Conservation (phyloP, 1,140 invertebrate genomes). For the Phenacoccus solenopsis region DNA sequence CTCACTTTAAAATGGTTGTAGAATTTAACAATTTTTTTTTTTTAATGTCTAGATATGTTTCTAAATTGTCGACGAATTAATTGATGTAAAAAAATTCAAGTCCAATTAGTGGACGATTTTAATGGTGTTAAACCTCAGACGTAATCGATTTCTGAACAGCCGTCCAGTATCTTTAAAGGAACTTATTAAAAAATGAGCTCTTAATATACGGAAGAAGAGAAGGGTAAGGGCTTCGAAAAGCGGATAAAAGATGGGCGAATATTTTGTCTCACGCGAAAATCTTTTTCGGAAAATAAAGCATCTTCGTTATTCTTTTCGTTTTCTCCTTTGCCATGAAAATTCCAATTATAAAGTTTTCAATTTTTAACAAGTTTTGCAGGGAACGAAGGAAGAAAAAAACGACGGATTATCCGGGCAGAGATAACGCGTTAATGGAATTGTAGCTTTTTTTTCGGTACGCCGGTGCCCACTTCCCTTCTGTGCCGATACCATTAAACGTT, state of each 20-base stretch:
- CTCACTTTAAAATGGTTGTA: no score
- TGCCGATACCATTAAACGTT: neutral
- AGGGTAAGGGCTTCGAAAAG: no score
- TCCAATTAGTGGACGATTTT: no score
- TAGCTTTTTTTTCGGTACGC: neutral
- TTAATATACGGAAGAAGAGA: no score
- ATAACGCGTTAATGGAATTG: slow-evolving; percentile 1
- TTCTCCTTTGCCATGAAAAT: neutral
- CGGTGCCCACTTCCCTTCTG: neutral
- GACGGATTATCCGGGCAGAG: neutral
- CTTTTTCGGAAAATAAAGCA: neutral
- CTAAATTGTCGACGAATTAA: no score
- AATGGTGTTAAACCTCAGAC: no score
- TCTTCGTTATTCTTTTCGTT: neutral
- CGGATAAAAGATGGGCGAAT: neutral
- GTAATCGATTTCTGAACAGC: no score
- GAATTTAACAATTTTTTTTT: no score
- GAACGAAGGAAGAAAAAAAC: neutral
- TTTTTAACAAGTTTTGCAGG: neutral
- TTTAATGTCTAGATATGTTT: no score
- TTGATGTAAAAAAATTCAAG: no score
- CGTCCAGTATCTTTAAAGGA: no score
- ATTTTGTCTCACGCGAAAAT: neutral
- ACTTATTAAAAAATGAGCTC: no score
- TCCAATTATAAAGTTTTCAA: slow-evolving; percentile 3